These are phyloP conservation scores for Parazoanthus atlanticus DNA, from an alignment of 92 coral and sea anemone genomes.

Conservation along the genomic window DNA sequence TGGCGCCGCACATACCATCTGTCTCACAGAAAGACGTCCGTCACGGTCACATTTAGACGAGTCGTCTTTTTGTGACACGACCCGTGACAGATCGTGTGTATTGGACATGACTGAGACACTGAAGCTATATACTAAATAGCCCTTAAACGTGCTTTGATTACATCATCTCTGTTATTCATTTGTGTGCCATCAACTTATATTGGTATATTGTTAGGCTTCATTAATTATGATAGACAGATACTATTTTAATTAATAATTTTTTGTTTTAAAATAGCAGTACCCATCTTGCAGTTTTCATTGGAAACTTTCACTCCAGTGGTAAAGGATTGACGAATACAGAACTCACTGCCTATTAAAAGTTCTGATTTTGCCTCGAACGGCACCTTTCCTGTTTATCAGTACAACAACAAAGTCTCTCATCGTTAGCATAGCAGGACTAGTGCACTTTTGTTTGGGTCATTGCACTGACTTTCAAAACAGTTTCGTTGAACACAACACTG, in stretches of 20 bases:
- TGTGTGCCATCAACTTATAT: conserved; percentile 14
- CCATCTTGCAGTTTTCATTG: not conserved
- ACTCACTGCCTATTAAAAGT: not conserved
- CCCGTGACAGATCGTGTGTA: too few relatives aligned
- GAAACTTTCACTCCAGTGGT: not conserved
- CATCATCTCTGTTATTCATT: not conserved
- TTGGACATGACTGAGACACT: too few relatives aligned
- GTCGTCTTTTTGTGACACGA: too few relatives aligned
- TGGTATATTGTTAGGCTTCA: conserved; percentile 8
- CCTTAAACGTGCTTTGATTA: too few relatives aligned
- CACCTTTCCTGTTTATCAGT: too few relatives aligned
- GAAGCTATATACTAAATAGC: too few relatives aligned
- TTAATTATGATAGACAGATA: not conserved
- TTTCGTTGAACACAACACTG: not conserved
- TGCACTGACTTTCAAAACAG: too few relatives aligned
- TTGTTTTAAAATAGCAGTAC: not conserved
- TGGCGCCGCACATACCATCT: too few relatives aligned
- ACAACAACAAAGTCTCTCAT: not conserved
- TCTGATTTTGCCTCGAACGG: not conserved
- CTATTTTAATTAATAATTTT: not conserved
- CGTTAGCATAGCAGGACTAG: too few relatives aligned
- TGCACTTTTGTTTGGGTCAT: too few relatives aligned
- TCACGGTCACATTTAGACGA: too few relatives aligned
- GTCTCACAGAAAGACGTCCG: too few relatives aligned
- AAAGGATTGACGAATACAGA: not conserved